Evolutionary conservation across 2,113 vertebrate species (phyloP).

Genomic region (Rhombomys opimus): DNA sequence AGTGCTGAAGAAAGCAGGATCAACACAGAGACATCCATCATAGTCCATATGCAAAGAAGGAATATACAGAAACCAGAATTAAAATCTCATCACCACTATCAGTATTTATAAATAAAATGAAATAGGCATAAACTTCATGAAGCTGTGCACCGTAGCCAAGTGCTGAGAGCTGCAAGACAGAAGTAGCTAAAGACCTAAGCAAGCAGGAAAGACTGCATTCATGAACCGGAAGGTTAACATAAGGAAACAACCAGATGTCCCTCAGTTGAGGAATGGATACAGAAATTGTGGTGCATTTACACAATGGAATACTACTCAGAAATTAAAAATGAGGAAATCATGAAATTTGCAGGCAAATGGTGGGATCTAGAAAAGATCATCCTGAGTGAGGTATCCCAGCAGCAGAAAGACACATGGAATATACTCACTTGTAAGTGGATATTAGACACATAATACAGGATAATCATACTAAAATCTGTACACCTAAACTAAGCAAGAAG

Average conservation of each 20-base stretch:
- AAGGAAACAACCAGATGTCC: neutral
- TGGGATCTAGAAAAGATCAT: no score
- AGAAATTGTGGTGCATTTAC: no score
- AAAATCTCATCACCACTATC: neutral
- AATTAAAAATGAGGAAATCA: no score
- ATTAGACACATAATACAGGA: no score
- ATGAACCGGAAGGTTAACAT: neutral
- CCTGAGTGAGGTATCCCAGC: no score
- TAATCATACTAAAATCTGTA: no score
- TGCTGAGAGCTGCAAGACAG: neutral
- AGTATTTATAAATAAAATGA: conserved; percentile 11
- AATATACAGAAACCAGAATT: conserved; percentile 19
- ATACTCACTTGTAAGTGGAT: no score
- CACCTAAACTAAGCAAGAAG: no score
- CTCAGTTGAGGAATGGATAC: no score
- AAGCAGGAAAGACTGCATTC: neutral
- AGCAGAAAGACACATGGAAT: no score
- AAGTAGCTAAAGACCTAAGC: neutral
- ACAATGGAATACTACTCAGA: no score
- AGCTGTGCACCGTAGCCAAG: neutral
- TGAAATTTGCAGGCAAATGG: no score
- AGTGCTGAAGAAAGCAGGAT: neutral
- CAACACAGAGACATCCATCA: neutral
- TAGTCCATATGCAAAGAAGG: neutral
- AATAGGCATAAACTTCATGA: neutral